Percentiles rank a stretch among this genome's conserved stretches.
These are phyloP conservation scores for Dolichopus griseipennis DNA, from an alignment of 2,888 invertebrate species.

Conservation along the genomic window DNA sequence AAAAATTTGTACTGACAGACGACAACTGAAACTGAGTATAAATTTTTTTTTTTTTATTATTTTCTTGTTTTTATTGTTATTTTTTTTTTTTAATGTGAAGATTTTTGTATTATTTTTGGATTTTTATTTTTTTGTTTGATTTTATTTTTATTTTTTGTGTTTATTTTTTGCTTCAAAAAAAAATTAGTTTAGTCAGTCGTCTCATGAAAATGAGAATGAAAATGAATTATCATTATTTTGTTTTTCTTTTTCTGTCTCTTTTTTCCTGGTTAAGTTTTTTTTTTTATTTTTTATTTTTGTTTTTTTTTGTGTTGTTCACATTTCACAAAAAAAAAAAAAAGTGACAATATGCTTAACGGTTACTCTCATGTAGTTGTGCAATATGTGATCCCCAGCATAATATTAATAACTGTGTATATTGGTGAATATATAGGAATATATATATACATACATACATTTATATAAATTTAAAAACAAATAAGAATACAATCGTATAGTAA, in stretches of 20 bases:
- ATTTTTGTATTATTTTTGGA: too few species aligned
- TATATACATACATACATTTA: background rate
- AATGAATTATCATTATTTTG: background rate
- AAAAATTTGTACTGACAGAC: conserved; percentile 3
- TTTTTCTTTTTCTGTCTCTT: background rate
- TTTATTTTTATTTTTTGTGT: background rate
- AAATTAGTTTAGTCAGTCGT: background rate
- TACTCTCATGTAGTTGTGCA: background rate
- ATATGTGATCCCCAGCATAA: conserved; percentile 1
- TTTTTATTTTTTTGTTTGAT: too few species aligned
- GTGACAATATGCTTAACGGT: conserved; percentile 2
- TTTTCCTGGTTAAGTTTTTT: too few species aligned
- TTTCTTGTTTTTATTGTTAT: background rate
- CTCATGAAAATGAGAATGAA: conserved; percentile 6
- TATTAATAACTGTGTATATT: too few species aligned
- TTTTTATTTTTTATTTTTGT: too few species aligned
- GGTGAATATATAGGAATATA: background rate
- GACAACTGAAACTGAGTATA: background rate
- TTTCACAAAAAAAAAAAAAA: background rate
- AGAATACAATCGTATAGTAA: too few species aligned
- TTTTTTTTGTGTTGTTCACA: too few species aligned
- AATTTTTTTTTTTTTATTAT: background rate
- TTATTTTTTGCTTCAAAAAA: background rate
- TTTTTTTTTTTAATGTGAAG: background rate
- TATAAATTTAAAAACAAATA: background rate